Conservation (phyloP, 2,113 vertebrate genomes). For the Ranitomeya variabilis region DNA sequence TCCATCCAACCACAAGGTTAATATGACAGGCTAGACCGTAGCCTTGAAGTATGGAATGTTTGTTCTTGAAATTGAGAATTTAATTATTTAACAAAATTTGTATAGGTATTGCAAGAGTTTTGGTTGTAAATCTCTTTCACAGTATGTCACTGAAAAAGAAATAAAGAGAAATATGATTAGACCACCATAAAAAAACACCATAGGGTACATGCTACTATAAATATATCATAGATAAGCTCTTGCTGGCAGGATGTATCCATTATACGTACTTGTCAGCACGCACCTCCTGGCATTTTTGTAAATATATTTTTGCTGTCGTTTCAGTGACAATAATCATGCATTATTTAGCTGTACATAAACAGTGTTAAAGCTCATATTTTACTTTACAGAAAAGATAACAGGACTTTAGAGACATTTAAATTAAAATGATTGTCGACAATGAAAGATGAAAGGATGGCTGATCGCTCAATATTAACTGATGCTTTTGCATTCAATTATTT, state of each 20-base stretch:
- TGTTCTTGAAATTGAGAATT: slow-evolving; percentile 39
- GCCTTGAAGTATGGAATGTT: slow-evolving; percentile 28
- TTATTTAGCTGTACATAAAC: slow-evolving; percentile 18
- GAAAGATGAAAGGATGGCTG: background rate
- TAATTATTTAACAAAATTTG: slow-evolving; percentile 44
- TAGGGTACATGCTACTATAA: slow-evolving; percentile 14
- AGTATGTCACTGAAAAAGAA: slow-evolving; percentile 41
- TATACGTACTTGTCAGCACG: background rate
- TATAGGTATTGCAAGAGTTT: slow-evolving; percentile 32
- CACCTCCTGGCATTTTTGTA: slow-evolving; percentile 1
- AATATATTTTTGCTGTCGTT: slow-evolving; percentile 36
- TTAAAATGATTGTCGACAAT: slow-evolving; percentile 2
- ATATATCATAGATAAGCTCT: slow-evolving; percentile 21
- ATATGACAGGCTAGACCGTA: slow-evolving; percentile 30
- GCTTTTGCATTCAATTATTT: background rate
- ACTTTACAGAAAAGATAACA: background rate
- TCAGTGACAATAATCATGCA: slow-evolving; percentile 12
- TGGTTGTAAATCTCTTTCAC: slow-evolving; percentile 25
- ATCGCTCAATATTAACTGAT: background rate
- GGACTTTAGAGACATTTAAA: slow-evolving; percentile 11
- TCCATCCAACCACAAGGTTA: slow-evolving; percentile 40
- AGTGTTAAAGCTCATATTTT: slow-evolving; percentile 1
- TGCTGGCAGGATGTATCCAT: background rate
- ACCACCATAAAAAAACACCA: slow-evolving; percentile 33
- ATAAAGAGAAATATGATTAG: slow-evolving; percentile 49